phyloP scores from a whole-genome alignment of 2,888 invertebrate species.

The Nipponacmea schrenckii region DNA sequence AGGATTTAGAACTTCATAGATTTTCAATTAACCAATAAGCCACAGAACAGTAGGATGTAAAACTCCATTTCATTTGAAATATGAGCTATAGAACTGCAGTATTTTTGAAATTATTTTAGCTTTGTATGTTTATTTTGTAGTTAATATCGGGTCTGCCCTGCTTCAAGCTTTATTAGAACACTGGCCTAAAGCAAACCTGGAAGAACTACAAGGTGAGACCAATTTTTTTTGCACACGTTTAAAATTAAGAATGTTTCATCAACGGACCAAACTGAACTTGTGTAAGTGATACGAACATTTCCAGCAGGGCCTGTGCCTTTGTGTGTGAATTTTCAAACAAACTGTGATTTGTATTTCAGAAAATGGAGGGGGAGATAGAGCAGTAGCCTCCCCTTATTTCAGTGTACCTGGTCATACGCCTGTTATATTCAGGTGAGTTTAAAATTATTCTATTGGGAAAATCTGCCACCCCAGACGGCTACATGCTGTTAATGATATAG shows the following conservation, averaged over 20 bases:
- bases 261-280: not conserved
- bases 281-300: too few relatives aligned
- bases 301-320: too few relatives aligned
- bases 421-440: slow-evolving; percentile 84
- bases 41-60: too few relatives aligned
- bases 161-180: slow-evolving; percentile 94
- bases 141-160: slow-evolving; percentile 93
- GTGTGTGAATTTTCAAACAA: slow-evolving; percentile 13
- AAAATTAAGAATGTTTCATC: too few relatives aligned
- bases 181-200: slow-evolving; percentile 75
- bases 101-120: too few relatives aligned
- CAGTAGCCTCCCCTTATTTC: slow-evolving; percentile 75
- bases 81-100: too few relatives aligned
- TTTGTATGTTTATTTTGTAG: slow-evolving; percentile 67
- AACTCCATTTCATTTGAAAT: too few relatives aligned
- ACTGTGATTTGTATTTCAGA: slow-evolving; percentile 6
- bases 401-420: slow-evolving; percentile 95
- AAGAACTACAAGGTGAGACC: slow-evolving; percentile 50
- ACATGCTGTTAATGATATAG: too few relatives aligned
- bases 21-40: too few relatives aligned
- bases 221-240: too few relatives aligned
- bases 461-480: too few relatives aligned
- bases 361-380: slow-evolving; percentile 41
- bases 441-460: not conserved
- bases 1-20: too few relatives aligned